Conservation (phyloP, 2,888 invertebrate genomes). For the Drosophila stalkeri region DNA sequence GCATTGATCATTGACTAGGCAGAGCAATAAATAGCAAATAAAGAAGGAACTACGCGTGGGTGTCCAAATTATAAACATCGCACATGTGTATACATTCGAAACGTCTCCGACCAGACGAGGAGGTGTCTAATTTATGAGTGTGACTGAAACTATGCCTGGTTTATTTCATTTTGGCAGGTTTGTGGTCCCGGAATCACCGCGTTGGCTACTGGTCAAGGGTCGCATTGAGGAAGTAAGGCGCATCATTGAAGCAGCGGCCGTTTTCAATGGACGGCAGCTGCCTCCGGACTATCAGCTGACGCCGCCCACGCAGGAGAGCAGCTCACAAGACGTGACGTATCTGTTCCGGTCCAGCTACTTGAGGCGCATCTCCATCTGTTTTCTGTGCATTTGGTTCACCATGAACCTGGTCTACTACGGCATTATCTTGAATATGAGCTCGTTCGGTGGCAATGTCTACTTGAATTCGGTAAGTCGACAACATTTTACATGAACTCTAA, state of each 20-base stretch:
- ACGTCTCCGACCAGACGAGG: conserved; percentile 21
- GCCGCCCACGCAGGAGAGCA: conserved; percentile 86
- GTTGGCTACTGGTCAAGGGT: conserved; percentile 91
- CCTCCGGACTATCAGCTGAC: conserved; percentile 89
- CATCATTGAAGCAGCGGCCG: conserved; percentile 89
- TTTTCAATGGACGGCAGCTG: conserved; percentile 88
- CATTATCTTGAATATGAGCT: conserved; percentile 90
- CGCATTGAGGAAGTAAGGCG: conserved; percentile 89
- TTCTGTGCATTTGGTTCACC: conserved; percentile 91
- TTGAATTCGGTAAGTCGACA: conserved; percentile 88
- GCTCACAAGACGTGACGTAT: conserved; percentile 87
- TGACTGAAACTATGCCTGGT: conserved; percentile 25
- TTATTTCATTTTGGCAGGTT: conserved; percentile 86
- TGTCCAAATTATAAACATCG: conserved; percentile 48
- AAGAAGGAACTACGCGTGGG: conserved; percentile 65
- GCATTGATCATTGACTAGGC: conserved; percentile 29
- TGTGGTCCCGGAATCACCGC: conserved; percentile 91
- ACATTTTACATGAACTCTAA: conserved; percentile 35
- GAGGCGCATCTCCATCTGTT: conserved; percentile 89
- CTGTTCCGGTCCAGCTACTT: conserved; percentile 89
- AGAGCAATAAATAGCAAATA: conserved; percentile 51
- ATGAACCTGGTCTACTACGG: conserved; percentile 87
- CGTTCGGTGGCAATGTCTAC: conserved; percentile 91
- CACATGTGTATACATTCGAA: background rate
- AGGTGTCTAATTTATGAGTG: conserved; percentile 49